phyloP scores from a whole-genome alignment of 1,140 invertebrate species.

The Campoletis sonorensis region DNA sequence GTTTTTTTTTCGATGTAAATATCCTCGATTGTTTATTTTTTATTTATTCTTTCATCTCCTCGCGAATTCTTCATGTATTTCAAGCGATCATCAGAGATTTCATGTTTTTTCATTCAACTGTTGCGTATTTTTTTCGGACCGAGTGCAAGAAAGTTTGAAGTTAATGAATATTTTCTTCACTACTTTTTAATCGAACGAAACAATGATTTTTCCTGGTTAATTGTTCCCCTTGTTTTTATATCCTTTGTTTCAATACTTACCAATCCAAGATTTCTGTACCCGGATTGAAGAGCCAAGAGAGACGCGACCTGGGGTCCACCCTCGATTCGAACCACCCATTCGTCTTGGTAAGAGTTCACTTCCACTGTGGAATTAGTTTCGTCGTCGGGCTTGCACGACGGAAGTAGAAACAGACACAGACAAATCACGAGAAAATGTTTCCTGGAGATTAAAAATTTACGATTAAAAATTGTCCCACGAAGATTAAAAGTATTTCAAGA shows the following conservation, averaged over 20 bases:
- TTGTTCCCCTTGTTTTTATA: not conserved
- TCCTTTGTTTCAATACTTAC: slow-evolving; percentile 63
- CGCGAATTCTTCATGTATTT: too few relatives aligned
- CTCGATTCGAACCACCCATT: slow-evolving; percentile 78
- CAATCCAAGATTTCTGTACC: slow-evolving; percentile 74
- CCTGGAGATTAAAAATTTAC: slow-evolving; percentile 20
- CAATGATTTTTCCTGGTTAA: not conserved
- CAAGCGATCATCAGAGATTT: too few relatives aligned
- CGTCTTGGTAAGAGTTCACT: slow-evolving; percentile 67
- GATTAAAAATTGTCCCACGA: not conserved
- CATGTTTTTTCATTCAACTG: too few relatives aligned
- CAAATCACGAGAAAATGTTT: slow-evolving; percentile 37
- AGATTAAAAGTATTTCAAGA: not conserved
- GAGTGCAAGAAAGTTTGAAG: too few relatives aligned
- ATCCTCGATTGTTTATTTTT: not conserved
- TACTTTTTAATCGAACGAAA: not conserved
- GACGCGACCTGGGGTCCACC: slow-evolving; percentile 74
- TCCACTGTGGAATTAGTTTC: slow-evolving; percentile 41
- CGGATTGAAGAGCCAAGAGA: slow-evolving; percentile 73
- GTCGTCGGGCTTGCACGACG: slow-evolving; percentile 27
- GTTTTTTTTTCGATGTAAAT: not conserved
- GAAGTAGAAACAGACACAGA: slow-evolving; percentile 34
- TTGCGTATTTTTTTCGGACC: too few relatives aligned
- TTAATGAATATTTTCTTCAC: too few relatives aligned
- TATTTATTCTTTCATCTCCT: not conserved